Conservation (phyloP, 2,888 invertebrate species). For the Cheilosia urbana region DNA sequence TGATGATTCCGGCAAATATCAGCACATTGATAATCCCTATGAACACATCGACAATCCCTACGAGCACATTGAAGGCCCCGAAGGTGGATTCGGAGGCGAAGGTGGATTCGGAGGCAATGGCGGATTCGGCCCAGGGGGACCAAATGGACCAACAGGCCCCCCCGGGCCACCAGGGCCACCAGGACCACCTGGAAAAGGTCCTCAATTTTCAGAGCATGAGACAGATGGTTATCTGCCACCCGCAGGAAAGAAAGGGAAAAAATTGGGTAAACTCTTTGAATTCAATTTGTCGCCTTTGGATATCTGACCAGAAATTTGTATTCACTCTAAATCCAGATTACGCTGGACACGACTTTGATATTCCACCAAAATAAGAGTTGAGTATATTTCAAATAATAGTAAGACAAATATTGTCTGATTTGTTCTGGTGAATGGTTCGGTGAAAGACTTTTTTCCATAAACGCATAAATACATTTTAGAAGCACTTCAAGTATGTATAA, state of each 20-base stretch:
- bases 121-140: neutral
- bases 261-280: neutral
- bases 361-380: neutral
- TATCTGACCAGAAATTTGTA: too few relatives aligned
- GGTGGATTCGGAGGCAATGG: neutral
- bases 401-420: too few relatives aligned
- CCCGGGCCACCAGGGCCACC: neutral
- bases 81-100: neutral
- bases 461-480: too few relatives aligned
- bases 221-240: neutral
- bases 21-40: neutral
- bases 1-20: neutral
- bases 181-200: neutral
- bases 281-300: too few relatives aligned
- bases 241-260: neutral
- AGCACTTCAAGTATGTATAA: too few relatives aligned
- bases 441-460: too few relatives aligned
- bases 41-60: conserved; percentile 3
- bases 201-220: neutral
- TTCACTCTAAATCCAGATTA: neutral
- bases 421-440: too few relatives aligned
- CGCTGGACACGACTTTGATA: neutral
- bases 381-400: neutral
- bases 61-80: neutral
- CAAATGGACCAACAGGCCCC: neutral